Percentiles rank a stretch among this genome's conserved stretches.
Evolutionary conservation across 1,140 invertebrate genomes (phyloP).

Genomic region (Leptinotarsa lineolata): DNA sequence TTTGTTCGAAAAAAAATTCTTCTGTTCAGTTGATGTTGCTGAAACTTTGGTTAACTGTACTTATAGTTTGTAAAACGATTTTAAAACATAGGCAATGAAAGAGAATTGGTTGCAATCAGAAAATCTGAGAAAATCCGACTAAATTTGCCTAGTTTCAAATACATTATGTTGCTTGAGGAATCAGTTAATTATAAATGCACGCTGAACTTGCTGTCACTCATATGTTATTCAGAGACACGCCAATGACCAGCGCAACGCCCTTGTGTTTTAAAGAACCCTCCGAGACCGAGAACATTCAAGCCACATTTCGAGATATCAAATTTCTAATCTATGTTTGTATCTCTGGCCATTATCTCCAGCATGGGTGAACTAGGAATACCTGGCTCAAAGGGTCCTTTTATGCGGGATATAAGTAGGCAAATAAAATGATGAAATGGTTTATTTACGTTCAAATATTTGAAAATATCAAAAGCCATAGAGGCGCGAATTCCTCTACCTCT

Average conservation of each 20-base stretch:
- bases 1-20: too few relatives aligned
- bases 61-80: too few relatives aligned
- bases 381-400: conserved; percentile 6
- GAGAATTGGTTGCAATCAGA: too few relatives aligned
- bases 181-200: too few relatives aligned
- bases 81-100: too few relatives aligned
- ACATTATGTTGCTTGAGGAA: too few relatives aligned
- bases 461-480: conserved; percentile 2
- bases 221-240: not conserved
- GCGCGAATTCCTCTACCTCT: not conserved
- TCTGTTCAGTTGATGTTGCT: too few relatives aligned
- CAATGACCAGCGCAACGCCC: not conserved
- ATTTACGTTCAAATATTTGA: conserved; percentile 16
- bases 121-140: too few relatives aligned
- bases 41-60: too few relatives aligned
- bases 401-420: conserved; percentile 1
- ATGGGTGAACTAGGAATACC: not conserved
- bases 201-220: too few relatives aligned
- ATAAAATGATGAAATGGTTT: conserved; percentile 20
- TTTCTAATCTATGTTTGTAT: conserved; percentile 31
- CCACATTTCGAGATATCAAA: conserved; percentile 19
- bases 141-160: too few relatives aligned
- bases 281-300: not conserved
- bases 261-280: not conserved
- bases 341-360: conserved; percentile 15